Evolutionary conservation across 2,888 invertebrate genomes (phyloP), one percentile per base, ranked within the genome.

Genomic region (Odiellus spinosus): DNA sequence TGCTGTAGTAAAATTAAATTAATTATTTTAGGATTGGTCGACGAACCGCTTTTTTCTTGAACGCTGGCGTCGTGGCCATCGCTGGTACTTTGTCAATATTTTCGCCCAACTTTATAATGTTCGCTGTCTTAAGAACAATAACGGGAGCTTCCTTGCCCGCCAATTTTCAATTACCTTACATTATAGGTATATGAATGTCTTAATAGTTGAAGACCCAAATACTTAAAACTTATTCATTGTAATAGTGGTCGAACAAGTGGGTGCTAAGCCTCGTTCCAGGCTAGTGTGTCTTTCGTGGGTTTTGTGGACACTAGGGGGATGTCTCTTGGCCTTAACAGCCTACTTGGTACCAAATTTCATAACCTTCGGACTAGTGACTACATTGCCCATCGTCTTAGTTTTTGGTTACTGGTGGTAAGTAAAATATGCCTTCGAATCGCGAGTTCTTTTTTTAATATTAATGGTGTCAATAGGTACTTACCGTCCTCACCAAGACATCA

Each of bases 261-360:
- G 51, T 17, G 42, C 51, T 2, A 46, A 42, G 5, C 46, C 46
- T n/a, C 32, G 51, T 15, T 34, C 51, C 3, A 40, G 43, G 33
- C 39, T 51, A 8, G 51, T 51, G 3, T 51, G 51, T 35, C 42
- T 51, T 3, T 51, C 51, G 3, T 51, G 51, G 51, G 33, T 48
- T 14, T 26, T 51, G 15, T 51, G 51, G 51, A 51, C 51, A 4
- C 26, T 46, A 2, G 51, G 51, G 3, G 46, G 48, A 2, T 51
- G 51, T 32, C 42, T 38, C 12, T 43, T 51, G 2, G 48, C 51
- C 26, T 33, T 51, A 2, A 40, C 46, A 10, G 51, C 51, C 3
- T 51, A 48, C 21, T 10, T 51, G 5, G 33, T 46, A 4, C 21
- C 46, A 6, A 47, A 48, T 41, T 51, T 48, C 46, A 45, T 39